phyloP scores from a whole-genome alignment of 2,888 invertebrate species.

The Aphodius granarius region DNA sequence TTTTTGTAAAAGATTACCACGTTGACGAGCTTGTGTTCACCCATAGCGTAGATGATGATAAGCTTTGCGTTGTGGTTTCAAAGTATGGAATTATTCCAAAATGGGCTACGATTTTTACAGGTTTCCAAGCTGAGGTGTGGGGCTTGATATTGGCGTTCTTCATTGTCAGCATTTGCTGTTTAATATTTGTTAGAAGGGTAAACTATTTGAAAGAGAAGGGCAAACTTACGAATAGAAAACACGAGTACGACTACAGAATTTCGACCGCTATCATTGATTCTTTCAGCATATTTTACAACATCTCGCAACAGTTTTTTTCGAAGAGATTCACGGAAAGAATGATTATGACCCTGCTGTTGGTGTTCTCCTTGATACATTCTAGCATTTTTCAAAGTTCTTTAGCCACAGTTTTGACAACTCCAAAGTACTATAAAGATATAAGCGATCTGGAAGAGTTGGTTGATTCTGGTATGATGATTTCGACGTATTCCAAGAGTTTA shows the following conservation, averaged over 20 bases:
- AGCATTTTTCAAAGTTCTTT: constrained; percentile 53
- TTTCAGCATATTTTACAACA: constrained; percentile 50
- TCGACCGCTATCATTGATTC: constrained; percentile 41
- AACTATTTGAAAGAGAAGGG: background rate
- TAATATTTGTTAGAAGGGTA: constrained; percentile 27
- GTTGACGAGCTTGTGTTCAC: constrained; percentile 49
- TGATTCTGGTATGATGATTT: constrained; percentile 44
- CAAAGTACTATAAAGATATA: constrained; percentile 50
- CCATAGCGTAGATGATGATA: constrained; percentile 49
- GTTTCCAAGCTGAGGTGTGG: constrained; percentile 49
- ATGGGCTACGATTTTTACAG: constrained; percentile 50
- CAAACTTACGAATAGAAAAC: constrained; percentile 1
- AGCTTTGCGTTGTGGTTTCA: constrained; percentile 51
- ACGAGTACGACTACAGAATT: constrained; percentile 22
- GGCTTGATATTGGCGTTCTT: constrained; percentile 41
- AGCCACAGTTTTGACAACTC: constrained; percentile 51
- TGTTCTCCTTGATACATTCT: constrained; percentile 51
- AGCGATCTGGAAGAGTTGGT: constrained; percentile 50
- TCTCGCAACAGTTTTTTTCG: constrained; percentile 40
- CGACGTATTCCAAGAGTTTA: constrained; percentile 51
- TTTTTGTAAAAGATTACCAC: constrained; percentile 53
- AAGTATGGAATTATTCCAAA: constrained; percentile 51
- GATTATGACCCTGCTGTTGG: constrained; percentile 40
- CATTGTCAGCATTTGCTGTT: constrained; percentile 24
- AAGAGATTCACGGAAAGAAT: constrained; percentile 49